phyloP scores from a whole-genome alignment of 2,888 invertebrate genomes.

The Tryphoninae sp. region DNA sequence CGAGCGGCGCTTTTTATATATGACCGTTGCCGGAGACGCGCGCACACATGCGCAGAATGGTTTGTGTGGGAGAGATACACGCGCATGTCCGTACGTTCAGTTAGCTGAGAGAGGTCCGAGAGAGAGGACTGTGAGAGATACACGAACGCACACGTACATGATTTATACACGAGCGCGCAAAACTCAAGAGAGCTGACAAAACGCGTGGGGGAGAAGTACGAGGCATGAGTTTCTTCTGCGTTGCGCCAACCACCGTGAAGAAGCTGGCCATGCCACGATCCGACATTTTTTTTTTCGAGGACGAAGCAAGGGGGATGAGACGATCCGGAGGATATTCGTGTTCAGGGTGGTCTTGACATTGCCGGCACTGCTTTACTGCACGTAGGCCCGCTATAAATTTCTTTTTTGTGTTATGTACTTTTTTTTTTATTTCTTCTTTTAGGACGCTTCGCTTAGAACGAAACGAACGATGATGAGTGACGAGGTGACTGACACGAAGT shows the following conservation, averaged over 20 bases:
- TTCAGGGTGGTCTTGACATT: constrained; percentile 48
- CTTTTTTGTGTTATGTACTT: background rate
- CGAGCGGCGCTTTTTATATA: constrained; percentile 58
- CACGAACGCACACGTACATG: background rate
- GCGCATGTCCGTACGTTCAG: background rate
- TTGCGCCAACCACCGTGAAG: background rate
- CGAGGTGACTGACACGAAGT: background rate
- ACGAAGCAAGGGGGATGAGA: background rate
- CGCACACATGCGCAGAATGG: constrained; percentile 1
- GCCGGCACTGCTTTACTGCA: constrained; percentile 2
- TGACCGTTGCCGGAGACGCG: constrained; percentile 6
- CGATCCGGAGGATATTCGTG: constrained; percentile 16
- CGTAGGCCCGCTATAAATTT: background rate
- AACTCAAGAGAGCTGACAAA: constrained; percentile 4
- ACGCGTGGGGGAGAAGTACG: background rate
- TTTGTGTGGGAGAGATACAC: background rate
- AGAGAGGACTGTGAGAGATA: constrained; percentile 3
- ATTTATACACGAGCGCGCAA: background rate
- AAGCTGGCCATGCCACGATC: background rate
- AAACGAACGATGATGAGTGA: background rate
- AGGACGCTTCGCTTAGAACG: background rate
- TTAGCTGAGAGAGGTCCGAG: constrained; percentile 24
- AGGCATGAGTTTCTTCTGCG: background rate
- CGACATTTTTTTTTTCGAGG: background rate
- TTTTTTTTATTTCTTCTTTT: background rate